Conservation (phyloP, 2,888 invertebrate genomes). For the Nephrocerus scutellatus region DNA sequence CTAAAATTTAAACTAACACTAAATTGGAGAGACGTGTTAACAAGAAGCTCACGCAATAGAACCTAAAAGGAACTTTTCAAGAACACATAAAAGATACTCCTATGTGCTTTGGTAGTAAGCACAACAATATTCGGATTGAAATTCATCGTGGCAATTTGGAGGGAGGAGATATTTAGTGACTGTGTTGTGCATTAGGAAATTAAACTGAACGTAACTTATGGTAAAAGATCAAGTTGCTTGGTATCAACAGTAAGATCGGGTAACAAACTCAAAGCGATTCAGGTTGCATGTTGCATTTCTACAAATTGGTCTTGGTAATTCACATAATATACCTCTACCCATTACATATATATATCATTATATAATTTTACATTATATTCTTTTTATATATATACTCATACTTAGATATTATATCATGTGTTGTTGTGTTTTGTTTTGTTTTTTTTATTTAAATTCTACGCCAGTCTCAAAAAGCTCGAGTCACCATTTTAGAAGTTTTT, state of each 20-base stretch:
- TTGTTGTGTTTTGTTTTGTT: conserved; percentile 12
- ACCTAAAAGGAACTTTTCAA: not conserved
- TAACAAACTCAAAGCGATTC: not conserved
- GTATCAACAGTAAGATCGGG: not conserved
- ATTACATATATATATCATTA: conserved; percentile 1
- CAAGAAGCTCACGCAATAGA: too few species aligned
- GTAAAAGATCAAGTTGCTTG: conserved; percentile 5
- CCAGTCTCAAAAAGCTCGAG: conserved; percentile 51
- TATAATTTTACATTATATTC: not conserved
- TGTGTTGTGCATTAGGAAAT: too few species aligned
- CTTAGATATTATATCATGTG: conserved; percentile 18
- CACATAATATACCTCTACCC: too few species aligned
- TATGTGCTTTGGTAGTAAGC: too few species aligned
- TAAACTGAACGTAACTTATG: conserved; percentile 1
- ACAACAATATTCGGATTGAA: too few species aligned
- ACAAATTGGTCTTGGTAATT: too few species aligned
- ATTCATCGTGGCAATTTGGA: too few species aligned
- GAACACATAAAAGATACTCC: too few species aligned
- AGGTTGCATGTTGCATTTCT: conserved; percentile 1
- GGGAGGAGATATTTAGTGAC: too few species aligned
- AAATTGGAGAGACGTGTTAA: too few species aligned
- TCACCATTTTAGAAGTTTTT: conserved; percentile 18
- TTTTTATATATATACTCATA: not conserved
- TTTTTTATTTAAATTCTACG: conserved; percentile 43
- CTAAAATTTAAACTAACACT: too few species aligned